These are phyloP conservation scores for Indicator maculatus DNA, from an alignment of 2,113 vertebrate genomes.

Conservation along the genomic window DNA sequence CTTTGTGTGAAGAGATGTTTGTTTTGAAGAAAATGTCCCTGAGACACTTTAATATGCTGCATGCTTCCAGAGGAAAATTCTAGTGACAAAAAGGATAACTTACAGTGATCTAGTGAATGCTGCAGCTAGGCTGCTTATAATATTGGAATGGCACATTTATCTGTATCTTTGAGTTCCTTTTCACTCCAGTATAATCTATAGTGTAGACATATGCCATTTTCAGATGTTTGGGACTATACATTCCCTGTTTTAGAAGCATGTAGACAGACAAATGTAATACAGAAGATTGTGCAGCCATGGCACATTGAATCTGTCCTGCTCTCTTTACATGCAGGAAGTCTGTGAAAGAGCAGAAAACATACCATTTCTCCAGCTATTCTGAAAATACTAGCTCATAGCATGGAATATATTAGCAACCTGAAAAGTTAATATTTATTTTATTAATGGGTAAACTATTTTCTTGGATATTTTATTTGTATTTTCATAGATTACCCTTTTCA, in stretches of 20 bases:
- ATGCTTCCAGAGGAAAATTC: not conserved
- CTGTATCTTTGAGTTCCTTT: not conserved
- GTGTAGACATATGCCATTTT: not conserved
- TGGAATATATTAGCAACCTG: not conserved
- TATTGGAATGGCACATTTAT: not conserved
- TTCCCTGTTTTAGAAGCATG: not conserved
- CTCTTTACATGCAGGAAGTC: fast-evolving
- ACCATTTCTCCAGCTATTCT: not conserved
- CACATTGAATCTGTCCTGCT: fast-evolving
- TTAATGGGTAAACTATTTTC: not conserved
- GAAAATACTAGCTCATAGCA: not conserved
- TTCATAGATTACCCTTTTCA: not conserved
- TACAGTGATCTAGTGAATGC: fast-evolving
- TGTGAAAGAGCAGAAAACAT: not conserved
- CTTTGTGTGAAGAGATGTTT: not conserved
- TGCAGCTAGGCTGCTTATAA: not conserved
- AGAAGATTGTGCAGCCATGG: not conserved
- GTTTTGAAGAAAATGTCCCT: not conserved
- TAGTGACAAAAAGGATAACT: not conserved
- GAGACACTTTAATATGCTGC: not conserved
- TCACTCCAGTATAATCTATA: not conserved
- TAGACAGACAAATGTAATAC: not conserved
- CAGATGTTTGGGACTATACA: not conserved
- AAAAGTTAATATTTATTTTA: not conserved
- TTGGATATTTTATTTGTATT: not conserved